Conservation (phyloP, 2,797 vertebrate genomes). For the Falco peregrinus region DNA sequence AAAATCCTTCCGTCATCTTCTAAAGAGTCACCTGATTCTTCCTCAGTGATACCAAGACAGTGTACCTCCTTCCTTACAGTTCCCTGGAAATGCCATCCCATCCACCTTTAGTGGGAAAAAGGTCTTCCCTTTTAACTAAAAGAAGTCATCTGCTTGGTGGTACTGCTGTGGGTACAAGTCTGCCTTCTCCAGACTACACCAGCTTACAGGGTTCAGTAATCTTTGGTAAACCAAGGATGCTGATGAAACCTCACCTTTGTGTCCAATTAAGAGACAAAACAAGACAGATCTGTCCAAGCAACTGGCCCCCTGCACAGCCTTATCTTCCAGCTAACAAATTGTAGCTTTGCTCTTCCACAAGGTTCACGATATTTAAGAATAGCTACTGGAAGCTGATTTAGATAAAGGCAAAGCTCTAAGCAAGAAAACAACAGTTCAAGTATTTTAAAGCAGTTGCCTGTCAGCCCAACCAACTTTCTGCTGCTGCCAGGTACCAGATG, state of each 20-base stretch:
- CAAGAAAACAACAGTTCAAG: background rate
- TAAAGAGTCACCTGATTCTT: background rate
- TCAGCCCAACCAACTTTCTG: background rate
- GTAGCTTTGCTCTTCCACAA: background rate
- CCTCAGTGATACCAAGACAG: background rate
- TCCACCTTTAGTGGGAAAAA: accelerated
- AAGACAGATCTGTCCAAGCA: background rate
- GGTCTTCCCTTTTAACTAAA: background rate
- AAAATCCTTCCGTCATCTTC: background rate
- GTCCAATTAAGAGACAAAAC: background rate
- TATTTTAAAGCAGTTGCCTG: background rate
- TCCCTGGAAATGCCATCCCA: background rate
- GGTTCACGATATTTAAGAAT: background rate
- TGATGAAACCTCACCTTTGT: background rate
- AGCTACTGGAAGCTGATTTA: background rate
- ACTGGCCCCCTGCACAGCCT: background rate
- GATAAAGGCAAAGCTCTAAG: background rate
- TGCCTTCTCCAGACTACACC: background rate
- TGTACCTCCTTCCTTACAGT: accelerated
- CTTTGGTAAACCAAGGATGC: background rate
- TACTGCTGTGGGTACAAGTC: background rate
- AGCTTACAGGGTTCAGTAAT: accelerated
- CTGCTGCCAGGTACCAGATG: background rate
- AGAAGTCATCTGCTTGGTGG: background rate
- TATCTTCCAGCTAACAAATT: background rate